Evolutionary conservation across 2,888 invertebrate genomes (phyloP), one percentile per base, ranked within the genome.

Genomic region (Sinelater perroti): DNA sequence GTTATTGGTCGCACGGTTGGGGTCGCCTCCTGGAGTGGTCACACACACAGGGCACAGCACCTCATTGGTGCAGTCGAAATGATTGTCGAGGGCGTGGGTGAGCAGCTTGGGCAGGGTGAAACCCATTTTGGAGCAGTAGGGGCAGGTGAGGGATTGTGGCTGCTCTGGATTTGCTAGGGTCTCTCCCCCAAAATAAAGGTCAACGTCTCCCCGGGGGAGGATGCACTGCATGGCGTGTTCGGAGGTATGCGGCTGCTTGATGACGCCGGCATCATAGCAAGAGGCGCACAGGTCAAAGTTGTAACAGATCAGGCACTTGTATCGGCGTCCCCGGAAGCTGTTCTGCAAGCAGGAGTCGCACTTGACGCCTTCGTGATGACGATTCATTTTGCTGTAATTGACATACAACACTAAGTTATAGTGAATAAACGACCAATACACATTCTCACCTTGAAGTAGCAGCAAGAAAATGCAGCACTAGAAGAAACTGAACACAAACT

Each of bases 221-320:
- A 51, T 51, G 8, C 51, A 51, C 14, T 51, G 51, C 51, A 51
- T 51, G 1, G 51, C 30, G 31, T 51, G 51, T 8, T 30, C 24
- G 7, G 30, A 17, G 3, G 40, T 42, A 20, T 40, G 51, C n/a
- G 24, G 38, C 7, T 21, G 21, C 1, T 28, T 31, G 8, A 24
- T 30, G 7, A 13, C 42, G 14, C 42, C 40, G 1, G 40, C 8
- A 21, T 51, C 51, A 20, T 51, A 51, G 24, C 51, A 51, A 1
- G 42, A 20, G 3, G 40, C n/a, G 16, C 51, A 51, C 17, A 51
- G n/a, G 8, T 51, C 51, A 16, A 26, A 51, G 13, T 51, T 42
- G 31, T 51, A 51, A 24, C 51, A 51, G 6, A 40, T 8, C 38
- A 50, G 28, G 26, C 50, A 50, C 28, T 50, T 50, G 38, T 50